These are phyloP conservation scores for Microctenopoma lineatum DNA, from an alignment of 2,797 vertebrate species.

Conservation along the genomic window DNA sequence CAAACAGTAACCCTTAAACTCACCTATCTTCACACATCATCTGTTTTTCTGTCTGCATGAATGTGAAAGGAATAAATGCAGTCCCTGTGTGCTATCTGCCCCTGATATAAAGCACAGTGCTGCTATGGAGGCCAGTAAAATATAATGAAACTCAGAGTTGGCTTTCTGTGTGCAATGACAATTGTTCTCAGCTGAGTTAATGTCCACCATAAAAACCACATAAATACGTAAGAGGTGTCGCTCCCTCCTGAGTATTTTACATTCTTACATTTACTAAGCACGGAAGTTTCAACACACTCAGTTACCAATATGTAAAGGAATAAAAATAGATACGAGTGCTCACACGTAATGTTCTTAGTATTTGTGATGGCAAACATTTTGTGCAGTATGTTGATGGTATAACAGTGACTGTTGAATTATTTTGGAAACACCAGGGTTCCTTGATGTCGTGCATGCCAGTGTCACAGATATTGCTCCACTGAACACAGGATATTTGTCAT, in stretches of 20 bases:
- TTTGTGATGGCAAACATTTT: background rate
- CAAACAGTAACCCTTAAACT: background rate
- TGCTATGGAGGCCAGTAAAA: conserved; percentile 32
- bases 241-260: conserved; percentile 18
- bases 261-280: conserved; percentile 19
- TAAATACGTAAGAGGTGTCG: conserved; percentile 28
- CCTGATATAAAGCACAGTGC: conserved; percentile 6
- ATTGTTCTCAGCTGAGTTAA: conserved; percentile 34
- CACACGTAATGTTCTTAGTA: background rate
- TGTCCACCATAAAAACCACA: conserved; percentile 46
- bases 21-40: background rate
- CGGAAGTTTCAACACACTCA: conserved; percentile 10
- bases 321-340: conserved; percentile 1
- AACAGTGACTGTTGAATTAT: background rate
- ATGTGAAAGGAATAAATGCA: conserved; percentile 6
- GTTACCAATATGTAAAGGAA: background rate
- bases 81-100: background rate
- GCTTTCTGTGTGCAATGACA: conserved; percentile 18
- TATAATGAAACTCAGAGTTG: conserved; percentile 42
- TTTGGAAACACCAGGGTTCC: background rate
- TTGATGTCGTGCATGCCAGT: conserved; percentile 12
- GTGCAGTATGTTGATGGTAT: too few relatives aligned
- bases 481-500: conserved; percentile 7
- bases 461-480: conserved; percentile 5
- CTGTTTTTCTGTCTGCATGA: background rate